Percentiles rank a stretch among this genome's conserved stretches.
Evolutionary conservation across 2,888 invertebrate species (phyloP).

Genomic region (Papilio gigon): DNA sequence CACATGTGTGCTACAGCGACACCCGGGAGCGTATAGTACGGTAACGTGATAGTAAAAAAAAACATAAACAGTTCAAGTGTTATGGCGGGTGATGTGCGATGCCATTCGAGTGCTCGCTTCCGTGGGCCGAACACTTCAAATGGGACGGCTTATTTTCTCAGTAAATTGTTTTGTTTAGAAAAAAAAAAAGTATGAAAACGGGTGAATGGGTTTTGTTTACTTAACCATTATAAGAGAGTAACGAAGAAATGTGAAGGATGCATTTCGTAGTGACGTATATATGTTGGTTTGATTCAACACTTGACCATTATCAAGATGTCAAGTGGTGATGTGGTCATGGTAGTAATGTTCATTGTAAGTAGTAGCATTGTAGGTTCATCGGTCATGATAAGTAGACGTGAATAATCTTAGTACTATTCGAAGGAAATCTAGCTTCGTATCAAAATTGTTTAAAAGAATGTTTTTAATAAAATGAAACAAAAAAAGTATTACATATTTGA

Average conservation of each 20-base stretch:
- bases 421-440: not conserved
- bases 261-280: no score
- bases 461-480: not conserved
- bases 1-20: not conserved
- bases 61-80: slow-evolving; percentile 20
- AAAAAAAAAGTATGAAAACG: not conserved
- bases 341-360: no score
- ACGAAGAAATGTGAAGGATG: not conserved
- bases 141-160: slow-evolving; percentile 25
- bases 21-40: not conserved
- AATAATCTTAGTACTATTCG: not conserved
- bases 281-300: no score
- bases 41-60: slow-evolving; percentile 21
- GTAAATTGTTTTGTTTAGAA: slow-evolving; percentile 15
- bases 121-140: slow-evolving; percentile 22
- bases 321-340: no score
- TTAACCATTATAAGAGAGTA: not conserved
- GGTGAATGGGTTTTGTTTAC: not conserved
- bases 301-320: no score
- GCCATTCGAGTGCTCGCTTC: slow-evolving; percentile 23
- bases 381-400: not conserved
- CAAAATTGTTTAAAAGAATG: not conserved
- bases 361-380: no score
- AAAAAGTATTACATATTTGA: slow-evolving; percentile 19
- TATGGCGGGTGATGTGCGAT: slow-evolving; percentile 28